These are phyloP conservation scores for Palythoa heliodiscus DNA, from an alignment of 92 coral and sea anemone species.

Conservation along the genomic window DNA sequence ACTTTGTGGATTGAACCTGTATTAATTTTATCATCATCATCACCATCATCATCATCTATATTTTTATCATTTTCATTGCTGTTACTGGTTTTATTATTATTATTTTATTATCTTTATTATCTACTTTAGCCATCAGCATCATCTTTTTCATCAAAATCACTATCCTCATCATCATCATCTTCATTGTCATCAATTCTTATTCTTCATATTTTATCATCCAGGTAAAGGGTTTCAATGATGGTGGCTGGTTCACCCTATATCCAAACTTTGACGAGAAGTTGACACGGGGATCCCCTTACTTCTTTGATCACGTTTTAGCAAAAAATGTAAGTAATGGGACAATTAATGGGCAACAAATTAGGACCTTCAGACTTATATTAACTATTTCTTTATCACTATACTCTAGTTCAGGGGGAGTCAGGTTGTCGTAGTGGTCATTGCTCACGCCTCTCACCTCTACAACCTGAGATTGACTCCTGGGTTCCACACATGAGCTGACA, in stretches of 20 bases:
- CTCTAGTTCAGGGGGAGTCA: no score
- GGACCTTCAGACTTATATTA: no score
- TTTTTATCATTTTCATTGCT: not conserved
- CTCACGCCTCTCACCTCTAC: no score
- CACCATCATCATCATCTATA: not conserved
- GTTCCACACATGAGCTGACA: no score
- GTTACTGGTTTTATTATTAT: not conserved
- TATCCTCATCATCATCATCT: not conserved
- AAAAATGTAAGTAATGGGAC: constrained; percentile 48
- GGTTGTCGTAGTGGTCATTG: no score
- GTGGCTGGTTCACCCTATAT: constrained; percentile 94
- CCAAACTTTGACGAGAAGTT: constrained; percentile 85
- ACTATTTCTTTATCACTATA: no score
- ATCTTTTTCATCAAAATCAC: not conserved
- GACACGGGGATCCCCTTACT: constrained; percentile 75
- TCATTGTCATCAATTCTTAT: not conserved
- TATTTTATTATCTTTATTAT: no score
- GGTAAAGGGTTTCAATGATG: constrained; percentile 97
- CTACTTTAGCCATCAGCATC: not conserved
- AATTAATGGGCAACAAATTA: no score
- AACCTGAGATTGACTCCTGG: no score
- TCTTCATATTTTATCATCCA: constrained; percentile 12
- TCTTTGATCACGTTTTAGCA: constrained; percentile 74
- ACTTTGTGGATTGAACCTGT: no score
- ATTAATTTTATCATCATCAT: not conserved